These are phyloP conservation scores for Himalopsyche tibetana DNA, from an alignment of 2,888 invertebrate genomes.

Conservation along the genomic window DNA sequence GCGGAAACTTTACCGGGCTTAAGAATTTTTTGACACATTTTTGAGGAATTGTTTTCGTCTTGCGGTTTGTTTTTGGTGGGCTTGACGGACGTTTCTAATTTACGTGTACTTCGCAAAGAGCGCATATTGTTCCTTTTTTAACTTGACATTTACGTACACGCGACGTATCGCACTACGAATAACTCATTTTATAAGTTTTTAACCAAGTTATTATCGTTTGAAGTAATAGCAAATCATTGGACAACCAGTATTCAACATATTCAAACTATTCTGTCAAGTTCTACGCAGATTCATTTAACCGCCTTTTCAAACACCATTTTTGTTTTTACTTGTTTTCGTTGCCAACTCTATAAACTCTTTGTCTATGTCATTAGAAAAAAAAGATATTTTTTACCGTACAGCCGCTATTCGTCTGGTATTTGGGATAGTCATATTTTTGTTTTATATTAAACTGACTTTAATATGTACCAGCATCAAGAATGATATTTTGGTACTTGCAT, in stretches of 20 bases:
- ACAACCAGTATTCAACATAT: background rate
- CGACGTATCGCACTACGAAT: background rate
- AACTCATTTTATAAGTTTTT: background rate
- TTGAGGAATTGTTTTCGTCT: slow-evolving; percentile 56
- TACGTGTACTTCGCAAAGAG: slow-evolving; percentile 55
- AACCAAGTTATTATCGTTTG: background rate
- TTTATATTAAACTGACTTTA: no score
- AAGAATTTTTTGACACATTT: slow-evolving; percentile 53
- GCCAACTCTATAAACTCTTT: slow-evolving; percentile 46
- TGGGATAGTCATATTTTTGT: no score
- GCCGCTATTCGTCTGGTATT: no score
- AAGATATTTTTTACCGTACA: no score
- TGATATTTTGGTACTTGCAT: no score
- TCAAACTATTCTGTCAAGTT: slow-evolving; percentile 10
- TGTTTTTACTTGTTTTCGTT: background rate
- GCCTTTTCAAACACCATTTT: slow-evolving; percentile 51
- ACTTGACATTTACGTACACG: background rate
- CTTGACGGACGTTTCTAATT: slow-evolving; percentile 40
- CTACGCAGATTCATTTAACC: slow-evolving; percentile 52
- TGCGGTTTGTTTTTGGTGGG: slow-evolving; percentile 5
- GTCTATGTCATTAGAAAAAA: background rate
- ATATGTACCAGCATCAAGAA: no score
- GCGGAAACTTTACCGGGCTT: background rate
- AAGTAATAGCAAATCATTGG: background rate
- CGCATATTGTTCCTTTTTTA: slow-evolving; percentile 56